A percentile compares a stretch with the other conserved stretches of the same genome.
Conservation (phyloP, 1,140 invertebrate genomes). For the Alviniconcha marisindica region DNA sequence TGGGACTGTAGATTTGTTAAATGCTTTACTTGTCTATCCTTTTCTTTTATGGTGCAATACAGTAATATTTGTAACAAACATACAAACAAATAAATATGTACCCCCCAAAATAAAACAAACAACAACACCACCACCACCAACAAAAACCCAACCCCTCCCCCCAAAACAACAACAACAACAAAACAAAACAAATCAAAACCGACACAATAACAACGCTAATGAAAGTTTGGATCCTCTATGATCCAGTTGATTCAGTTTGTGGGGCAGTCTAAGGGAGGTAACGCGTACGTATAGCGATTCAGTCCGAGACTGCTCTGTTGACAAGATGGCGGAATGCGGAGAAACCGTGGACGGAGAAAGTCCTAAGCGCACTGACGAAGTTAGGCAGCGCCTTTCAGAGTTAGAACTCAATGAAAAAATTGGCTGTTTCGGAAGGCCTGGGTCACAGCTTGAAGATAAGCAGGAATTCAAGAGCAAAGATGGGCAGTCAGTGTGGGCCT, state of each 20-base stretch:
- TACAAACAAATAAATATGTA: no score
- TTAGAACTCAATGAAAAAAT: constrained; percentile 31
- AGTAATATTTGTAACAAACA: no score
- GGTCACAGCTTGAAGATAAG: constrained; percentile 65
- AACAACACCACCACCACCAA: no score
- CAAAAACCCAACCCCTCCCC: no score
- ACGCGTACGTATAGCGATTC: constrained; percentile 49
- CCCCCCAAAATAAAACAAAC: no score
- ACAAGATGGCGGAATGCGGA: constrained; percentile 63
- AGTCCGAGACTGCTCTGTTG: constrained; percentile 66
- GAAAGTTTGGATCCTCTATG: background rate
- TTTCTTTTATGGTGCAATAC: no score
- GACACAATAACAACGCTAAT: background rate
- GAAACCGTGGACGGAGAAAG: constrained; percentile 10
- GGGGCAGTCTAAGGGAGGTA: constrained; percentile 2
- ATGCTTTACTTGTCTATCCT: no score
- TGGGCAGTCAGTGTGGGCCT: constrained; percentile 58
- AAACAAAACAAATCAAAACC: no score
- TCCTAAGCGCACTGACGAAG: background rate
- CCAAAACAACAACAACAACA: no score
- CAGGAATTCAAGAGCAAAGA: constrained; percentile 61
- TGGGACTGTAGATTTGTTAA: no score
- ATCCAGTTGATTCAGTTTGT: background rate
- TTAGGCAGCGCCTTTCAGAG: background rate
- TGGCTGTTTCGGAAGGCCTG: constrained; percentile 55